Conservation (phyloP, 2,797 vertebrate genomes). For the Diceros bicornis region DNA sequence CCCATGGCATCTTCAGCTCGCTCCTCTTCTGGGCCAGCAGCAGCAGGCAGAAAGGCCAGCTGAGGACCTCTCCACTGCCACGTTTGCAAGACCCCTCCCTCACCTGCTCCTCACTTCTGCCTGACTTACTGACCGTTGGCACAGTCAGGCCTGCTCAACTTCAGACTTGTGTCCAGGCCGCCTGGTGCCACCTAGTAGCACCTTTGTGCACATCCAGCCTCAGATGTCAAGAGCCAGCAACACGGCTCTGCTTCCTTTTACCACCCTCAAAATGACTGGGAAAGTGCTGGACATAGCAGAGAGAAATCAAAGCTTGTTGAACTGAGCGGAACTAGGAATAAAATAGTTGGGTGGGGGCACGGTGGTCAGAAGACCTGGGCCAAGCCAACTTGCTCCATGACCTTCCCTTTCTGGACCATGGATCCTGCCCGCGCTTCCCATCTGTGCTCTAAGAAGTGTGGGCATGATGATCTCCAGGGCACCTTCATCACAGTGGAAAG, state of each 20-base stretch:
- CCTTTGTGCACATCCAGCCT: neutral
- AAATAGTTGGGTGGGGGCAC: no score
- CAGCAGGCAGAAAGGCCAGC: neutral
- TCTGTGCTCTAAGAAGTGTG: neutral
- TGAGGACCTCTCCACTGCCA: neutral
- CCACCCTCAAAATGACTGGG: neutral
- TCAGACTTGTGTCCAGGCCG: no score
- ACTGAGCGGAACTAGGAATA: neutral
- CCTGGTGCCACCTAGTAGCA: neutral
- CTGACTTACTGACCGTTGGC: neutral
- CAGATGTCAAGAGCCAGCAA: neutral
- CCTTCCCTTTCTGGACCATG: neutral
- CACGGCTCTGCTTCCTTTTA: neutral
- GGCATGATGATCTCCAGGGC: neutral
- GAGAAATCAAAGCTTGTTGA: neutral
- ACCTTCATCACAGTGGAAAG: neutral
- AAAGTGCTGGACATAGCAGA: neutral
- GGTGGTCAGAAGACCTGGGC: neutral
- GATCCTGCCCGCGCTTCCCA: neutral
- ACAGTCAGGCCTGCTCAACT: no score
- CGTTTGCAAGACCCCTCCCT: rapidly evolving
- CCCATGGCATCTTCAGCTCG: rapidly evolving
- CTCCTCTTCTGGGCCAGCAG: neutral
- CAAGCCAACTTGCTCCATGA: neutral
- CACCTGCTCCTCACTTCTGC: neutral